A percentile compares a stretch with the other conserved stretches of the same genome.
Evolutionary conservation across 2,888 invertebrate species (phyloP).

Genomic region (Tryphoninae sp.): DNA sequence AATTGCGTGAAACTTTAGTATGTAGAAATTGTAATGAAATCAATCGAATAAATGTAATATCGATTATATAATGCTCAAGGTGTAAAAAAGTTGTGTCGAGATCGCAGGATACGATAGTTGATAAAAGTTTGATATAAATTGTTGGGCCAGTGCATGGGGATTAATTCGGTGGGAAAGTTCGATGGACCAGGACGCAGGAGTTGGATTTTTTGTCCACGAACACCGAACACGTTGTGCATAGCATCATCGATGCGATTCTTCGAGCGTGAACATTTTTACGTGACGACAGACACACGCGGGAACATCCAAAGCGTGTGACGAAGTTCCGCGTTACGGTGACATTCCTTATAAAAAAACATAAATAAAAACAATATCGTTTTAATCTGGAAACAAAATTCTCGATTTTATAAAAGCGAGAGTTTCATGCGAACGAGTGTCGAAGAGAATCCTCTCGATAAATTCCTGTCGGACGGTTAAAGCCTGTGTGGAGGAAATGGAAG

Average conservation of each 20-base stretch:
- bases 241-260: slow-evolving; percentile 23
- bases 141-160: slow-evolving; percentile 28
- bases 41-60: slow-evolving; percentile 8
- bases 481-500: slow-evolving; percentile 12
- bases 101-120: not conserved
- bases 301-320: slow-evolving; percentile 51
- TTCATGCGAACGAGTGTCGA: slow-evolving; percentile 40
- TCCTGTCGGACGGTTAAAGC: slow-evolving; percentile 26
- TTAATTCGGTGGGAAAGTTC: slow-evolving; percentile 22
- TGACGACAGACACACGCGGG: slow-evolving; percentile 12
- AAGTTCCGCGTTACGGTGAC: not conserved
- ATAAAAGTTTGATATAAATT: not conserved
- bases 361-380: not conserved
- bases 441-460: not conserved
- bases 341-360: not conserved
- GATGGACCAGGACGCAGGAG: slow-evolving; percentile 16
- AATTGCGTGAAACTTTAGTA: slow-evolving; percentile 27
- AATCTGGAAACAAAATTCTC: slow-evolving; percentile 4
- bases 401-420: slow-evolving; percentile 13
- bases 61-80: slow-evolving; percentile 13
- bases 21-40: not conserved
- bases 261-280: not conserved
- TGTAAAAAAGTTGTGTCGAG: not conserved
- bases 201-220: slow-evolving; percentile 37
- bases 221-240: slow-evolving; percentile 51